Evolutionary conservation across 1,140 invertebrate genomes (phyloP).

Genomic region (Drosophila lowei): DNA sequence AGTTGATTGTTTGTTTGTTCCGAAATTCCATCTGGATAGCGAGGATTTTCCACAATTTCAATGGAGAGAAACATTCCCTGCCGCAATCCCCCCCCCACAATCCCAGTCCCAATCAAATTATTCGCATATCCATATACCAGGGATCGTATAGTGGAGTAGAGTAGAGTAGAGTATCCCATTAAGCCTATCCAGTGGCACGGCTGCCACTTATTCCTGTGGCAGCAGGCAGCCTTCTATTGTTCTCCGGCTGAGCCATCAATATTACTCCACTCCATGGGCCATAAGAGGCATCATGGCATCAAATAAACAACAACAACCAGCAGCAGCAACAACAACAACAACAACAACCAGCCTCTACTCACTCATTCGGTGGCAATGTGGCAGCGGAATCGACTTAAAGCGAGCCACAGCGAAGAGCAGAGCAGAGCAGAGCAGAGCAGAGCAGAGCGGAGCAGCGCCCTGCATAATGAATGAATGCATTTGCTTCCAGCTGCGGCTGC

Average conservation of each 20-base stretch:
- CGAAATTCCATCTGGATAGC: neutral
- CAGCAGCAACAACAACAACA: no score
- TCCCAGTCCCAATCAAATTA: slow-evolving; percentile 3
- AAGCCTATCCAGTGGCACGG: slow-evolving; percentile 6
- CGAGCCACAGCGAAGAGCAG: neutral
- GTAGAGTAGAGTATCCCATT: slow-evolving; percentile 21
- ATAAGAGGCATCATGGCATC: slow-evolving; percentile 32
- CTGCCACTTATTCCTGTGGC: slow-evolving; percentile 13
- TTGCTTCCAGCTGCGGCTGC: slow-evolving; percentile 20
- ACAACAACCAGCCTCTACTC: neutral
- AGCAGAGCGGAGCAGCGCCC: slow-evolving; percentile 15
- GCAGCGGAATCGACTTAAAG: slow-evolving; percentile 51
- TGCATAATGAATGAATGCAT: slow-evolving; percentile 71
- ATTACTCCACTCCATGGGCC: slow-evolving; percentile 17
- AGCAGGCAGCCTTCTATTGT: slow-evolving; percentile 24
- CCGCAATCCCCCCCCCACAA: neutral
- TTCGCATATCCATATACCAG: neutral
- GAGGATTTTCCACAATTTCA: neutral
- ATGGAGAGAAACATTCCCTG: no score
- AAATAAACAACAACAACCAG: slow-evolving; percentile 43
- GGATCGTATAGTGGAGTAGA: neutral
- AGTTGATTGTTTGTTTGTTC: slow-evolving; percentile 15
- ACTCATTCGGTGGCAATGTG: slow-evolving; percentile 30
- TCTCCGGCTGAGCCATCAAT: slow-evolving; percentile 17
- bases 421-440: neutral